Evolutionary conservation across 2,797 vertebrate genomes (phyloP), one percentile per base, ranked within the genome.

Genomic region (Micromesistius poutassou): DNA sequence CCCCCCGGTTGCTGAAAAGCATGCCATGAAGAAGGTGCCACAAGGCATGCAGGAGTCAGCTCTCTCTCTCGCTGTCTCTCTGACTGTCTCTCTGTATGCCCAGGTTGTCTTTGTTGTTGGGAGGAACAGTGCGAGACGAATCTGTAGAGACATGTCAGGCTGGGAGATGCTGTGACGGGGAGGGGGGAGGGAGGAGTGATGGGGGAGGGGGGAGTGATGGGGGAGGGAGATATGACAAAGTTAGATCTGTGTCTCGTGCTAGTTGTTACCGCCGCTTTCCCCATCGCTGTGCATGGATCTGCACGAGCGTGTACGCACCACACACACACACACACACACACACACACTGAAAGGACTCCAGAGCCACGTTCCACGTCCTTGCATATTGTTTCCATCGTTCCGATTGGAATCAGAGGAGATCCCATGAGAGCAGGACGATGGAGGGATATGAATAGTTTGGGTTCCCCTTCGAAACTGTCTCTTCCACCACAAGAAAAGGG

Each of bases 141-240:
- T 91, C 87, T 88, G 86, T 62, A 82, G 85, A 36, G 85, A 83
- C 84, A 87, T 89, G 90, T 89, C 89, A 87, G 80, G 82, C 78
- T 89, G 91, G 87, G 87, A 88, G 81, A 81, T 79, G 75, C 42
- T 0, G 71, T 16, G 73, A 50, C 74, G 75, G 86, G 79, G 80
- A 80, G 84, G 77, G 72, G 38, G 35, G 77, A 76, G 85, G 84
- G 72, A 77, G 82, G 78, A 86, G 78, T 74, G 80, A 74, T 78
- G 82, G 76, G 82, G 77, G 79, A 81, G 80, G 66, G n/a, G n/a
- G n/a, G n/a, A n/a, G n/a, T n/a, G n/a, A n/a, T n/a, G n/a, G 38
- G 8, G 38, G 85, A 84, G 90, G 87, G 71, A 87, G 7, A 62
- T 7, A 62, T n/a, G 83, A 82, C 5, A 22, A 68, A 82, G 79